Evolutionary conservation across 2,113 vertebrate genomes (phyloP), one percentile per base, ranked within the genome.

Genomic region (Anolis carolinensis): DNA sequence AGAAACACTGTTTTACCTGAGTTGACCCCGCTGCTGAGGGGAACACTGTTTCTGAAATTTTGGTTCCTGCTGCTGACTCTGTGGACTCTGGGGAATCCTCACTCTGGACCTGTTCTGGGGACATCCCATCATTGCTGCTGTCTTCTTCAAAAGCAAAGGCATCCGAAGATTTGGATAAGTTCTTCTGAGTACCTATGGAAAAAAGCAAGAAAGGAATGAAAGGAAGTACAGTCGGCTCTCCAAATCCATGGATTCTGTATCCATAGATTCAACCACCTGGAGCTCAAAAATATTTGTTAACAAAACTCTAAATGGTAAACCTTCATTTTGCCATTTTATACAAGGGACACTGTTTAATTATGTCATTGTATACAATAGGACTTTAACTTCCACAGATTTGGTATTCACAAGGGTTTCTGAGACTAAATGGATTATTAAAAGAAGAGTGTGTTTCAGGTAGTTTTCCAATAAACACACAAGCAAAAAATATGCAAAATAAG

Each of bases 121-220:
- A 99, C 92, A 98, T 95, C 82, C 97, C 97, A 68, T 99, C 98
- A 0, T 97, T 98, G 96, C 98, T 98, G 96, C 98, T 99, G 94
- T 99, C 98, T 93, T 99, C 98, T 91, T 99, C 98, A 81, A 99
- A 99, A 27, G 97, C 97, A 72, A 98, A 99, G 0, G 98, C 97
- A 62, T 99, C 98, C 2, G 97, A 93, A 1, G 97, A 91, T 93
- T 97, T 98, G 1, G 97, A 97, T 94, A 98, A 97, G 92, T 95
- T 96, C 73, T 95, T 97, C 90, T 98, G 97, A 83, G 97, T 97
- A 79, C 97, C 98, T 98, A 91, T 74, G 68, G 32, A 36, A 89
- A 86, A 14, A 1, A 88, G 44, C 30, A 82, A 88, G 30, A 77
- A 80, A n/a, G 86, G 39, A 0, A 4, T 34, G 23, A n/a, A 70